These are phyloP conservation scores for Rhagium mordax DNA, from an alignment of 2,888 invertebrate species.

Conservation along the genomic window DNA sequence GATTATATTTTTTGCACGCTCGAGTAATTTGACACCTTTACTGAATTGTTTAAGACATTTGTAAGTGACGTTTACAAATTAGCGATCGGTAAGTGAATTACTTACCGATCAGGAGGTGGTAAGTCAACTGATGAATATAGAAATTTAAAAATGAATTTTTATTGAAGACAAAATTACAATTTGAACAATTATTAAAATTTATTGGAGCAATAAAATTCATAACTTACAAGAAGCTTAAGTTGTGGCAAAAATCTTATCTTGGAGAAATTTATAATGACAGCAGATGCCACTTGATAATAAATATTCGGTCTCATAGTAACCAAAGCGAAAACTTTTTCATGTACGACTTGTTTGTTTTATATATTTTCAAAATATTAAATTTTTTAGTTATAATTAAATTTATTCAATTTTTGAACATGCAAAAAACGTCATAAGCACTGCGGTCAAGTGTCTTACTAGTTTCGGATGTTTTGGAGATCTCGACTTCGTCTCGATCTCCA, in stretches of 20 bases:
- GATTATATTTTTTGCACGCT: not conserved
- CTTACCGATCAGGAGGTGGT: not conserved
- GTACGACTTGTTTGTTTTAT: no score
- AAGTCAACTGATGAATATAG: not conserved
- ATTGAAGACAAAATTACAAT: slow-evolving; percentile 2
- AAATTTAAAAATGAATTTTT: not conserved
- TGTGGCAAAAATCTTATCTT: not conserved
- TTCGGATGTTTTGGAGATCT: not conserved
- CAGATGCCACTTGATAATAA: no score
- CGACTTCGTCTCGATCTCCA: not conserved
- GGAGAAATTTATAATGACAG: no score
- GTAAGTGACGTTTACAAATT: not conserved
- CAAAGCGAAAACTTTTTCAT: no score
- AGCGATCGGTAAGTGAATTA: not conserved
- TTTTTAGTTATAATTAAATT: not conserved
- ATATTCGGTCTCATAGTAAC: no score
- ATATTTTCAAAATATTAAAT: not conserved
- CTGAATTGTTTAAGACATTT: not conserved
- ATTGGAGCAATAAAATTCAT: not conserved
- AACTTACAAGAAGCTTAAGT: not conserved
- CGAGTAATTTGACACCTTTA: not conserved
- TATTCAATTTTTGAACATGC: not conserved
- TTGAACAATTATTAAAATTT: not conserved
- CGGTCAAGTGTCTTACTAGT: not conserved
- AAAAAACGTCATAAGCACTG: not conserved